These are phyloP conservation scores for Berghia stephanieae DNA, from an alignment of 1,140 invertebrate species.

Conservation along the genomic window DNA sequence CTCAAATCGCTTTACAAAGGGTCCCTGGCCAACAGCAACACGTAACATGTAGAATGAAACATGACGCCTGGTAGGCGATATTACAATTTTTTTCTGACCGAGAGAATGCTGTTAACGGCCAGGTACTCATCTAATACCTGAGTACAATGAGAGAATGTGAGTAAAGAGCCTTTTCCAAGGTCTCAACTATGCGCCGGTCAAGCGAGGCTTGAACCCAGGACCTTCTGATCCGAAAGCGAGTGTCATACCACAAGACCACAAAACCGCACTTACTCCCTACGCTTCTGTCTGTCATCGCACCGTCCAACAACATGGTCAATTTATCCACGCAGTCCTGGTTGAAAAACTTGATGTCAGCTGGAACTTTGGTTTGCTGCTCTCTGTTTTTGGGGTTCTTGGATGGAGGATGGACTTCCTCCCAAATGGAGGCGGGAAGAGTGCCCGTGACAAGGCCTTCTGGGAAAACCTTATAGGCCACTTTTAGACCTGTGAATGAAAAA, in stretches of 20 bases:
- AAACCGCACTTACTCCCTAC: conserved; percentile 59
- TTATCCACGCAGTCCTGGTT: conserved; percentile 52
- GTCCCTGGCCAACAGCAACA: no score
- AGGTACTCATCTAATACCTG: background rate
- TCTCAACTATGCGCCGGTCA: background rate
- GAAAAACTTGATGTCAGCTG: conserved; percentile 44
- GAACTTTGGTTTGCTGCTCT: conserved; percentile 36
- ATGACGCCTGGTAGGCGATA: no score
- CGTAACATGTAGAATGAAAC: no score
- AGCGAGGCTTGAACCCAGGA: background rate
- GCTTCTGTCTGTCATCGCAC: conserved; percentile 47
- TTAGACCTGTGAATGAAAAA: conserved; percentile 54
- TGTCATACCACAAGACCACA: no score
- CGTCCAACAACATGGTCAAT: conserved; percentile 50
- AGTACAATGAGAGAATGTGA: background rate
- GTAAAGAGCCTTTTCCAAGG: background rate
- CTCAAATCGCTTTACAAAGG: no score
- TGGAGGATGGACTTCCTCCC: conserved; percentile 33
- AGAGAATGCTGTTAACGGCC: no score
- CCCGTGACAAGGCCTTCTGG: conserved; percentile 64
- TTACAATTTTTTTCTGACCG: no score
- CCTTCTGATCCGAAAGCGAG: no score
- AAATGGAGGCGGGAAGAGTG: conserved; percentile 45
- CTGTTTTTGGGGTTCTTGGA: conserved; percentile 37
- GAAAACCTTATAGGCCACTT: conserved; percentile 60